Evolutionary conservation across 2,113 vertebrate genomes (phyloP), one percentile per base, ranked within the genome.

Genomic region (Antigone vipio): DNA sequence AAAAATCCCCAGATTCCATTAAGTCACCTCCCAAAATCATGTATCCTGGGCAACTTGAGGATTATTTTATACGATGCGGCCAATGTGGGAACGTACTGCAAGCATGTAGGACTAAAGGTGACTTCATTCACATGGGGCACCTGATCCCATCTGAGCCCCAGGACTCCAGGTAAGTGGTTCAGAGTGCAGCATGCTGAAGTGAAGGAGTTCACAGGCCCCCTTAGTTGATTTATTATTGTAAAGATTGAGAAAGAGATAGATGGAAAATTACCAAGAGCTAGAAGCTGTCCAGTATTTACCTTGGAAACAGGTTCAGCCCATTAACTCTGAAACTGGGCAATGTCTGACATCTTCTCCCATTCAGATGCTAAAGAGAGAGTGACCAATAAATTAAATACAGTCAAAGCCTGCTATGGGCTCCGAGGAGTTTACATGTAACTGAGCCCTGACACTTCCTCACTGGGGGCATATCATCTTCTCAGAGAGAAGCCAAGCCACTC

Each of bases 61-160:
- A 69, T n/a, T 50, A 29, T 80, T 84, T 58, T 16, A 55, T 29
- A 45, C 0, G 8, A 69, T 2, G 1, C 0, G 0, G 47, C 19
- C 52, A 34, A 29, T 2, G 11, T 29, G 13, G 32, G 26, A 45
- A 21, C 9, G 60, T 21, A 79, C 52, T 74, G 69, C 66, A 75
- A 73, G 24, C 45, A 66, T 18, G 53, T 22, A 34, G 53, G 53
- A n/a, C 45, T 49, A 42, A 74, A 68, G 45, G 29, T 45, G 50
- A 73, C 50, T 88, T 93, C 64, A 60, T 68, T 42, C 60, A 78
- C 64, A 63, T 22, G 47, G 38, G 30, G 42, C 44, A 78, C 21
- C 35, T 19, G 32, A 85, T 26, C 38, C 60, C 59, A 77, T 42
- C 24, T 27, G 40, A 80, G 55, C 42, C 50, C 40, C 34, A 21